Base-by-base conservation (phyloP, 2,888 invertebrate genomes). In the Lordiphosa fenestrarum region DNA sequence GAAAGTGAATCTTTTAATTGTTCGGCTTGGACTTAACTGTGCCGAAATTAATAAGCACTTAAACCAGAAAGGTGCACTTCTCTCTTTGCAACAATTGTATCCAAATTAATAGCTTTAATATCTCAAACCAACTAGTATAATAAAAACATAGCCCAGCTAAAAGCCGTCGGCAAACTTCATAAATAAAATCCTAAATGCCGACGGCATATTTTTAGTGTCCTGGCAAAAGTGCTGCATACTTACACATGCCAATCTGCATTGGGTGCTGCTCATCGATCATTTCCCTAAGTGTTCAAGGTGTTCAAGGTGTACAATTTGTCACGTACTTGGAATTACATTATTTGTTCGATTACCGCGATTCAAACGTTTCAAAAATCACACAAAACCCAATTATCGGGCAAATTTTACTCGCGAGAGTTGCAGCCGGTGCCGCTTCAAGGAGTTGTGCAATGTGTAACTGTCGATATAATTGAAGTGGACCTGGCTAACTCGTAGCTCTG, bases 261-360 rank as follows among this genome's bases (percentile, higher is more conserved):
- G 88, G 88, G 70, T 88, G 89, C 52, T 88, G 89, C 60, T 88
- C 89, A 57, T 88, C 88, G 72, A 89, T 88, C 89, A 89, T 89
- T 39, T 63, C 49, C 6, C 0, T n/a, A 10, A 47, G n/a, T 21
- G 19, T 21, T 6, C 19, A 36, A 53, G 33, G n/a, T 21, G 19
- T 21, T 6, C 19, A 36, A 53, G 33, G 9, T 30, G 30, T 9
- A 30, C 9, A 30, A 30, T 30, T 30, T 30, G 30, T 9, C 30
- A 30, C 30, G 30, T 30, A 9, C 30, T 30, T 1, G 30, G 30
- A 30, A 33, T 60, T 62, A 62, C 54, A 52, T 55, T 52, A 53
- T 46, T 46, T 36, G 39, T 49, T 35, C 56, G 9, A 12, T n/a
- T 4, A 0, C 6, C 41, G n/a, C 3, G 41, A n/a, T n/a, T 10